Evolutionary conservation across 2,888 invertebrate species (phyloP).

Genomic region (Acronicta alni): DNA sequence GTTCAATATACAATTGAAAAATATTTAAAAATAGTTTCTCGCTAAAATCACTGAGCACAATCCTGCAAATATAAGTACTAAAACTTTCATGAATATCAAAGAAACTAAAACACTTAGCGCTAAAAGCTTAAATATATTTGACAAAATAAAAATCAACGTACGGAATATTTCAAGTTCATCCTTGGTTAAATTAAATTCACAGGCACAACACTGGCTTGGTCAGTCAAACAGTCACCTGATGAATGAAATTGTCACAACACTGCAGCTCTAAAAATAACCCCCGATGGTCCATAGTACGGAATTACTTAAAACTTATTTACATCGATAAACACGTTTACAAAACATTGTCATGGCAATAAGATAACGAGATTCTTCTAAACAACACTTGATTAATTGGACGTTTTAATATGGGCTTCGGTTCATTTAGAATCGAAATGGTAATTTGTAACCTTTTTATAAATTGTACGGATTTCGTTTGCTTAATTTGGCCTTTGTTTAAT

Average conservation of each 20-base stretch:
- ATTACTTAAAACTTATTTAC: constrained; percentile 83
- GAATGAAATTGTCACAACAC: constrained; percentile 70
- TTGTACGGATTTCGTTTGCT: constrained; percentile 4
- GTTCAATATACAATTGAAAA: too few species aligned
- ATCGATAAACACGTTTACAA: constrained; percentile 79
- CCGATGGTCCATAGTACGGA: constrained; percentile 78
- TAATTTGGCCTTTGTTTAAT: constrained; percentile 17
- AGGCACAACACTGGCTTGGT: constrained; percentile 69
- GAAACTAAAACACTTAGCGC: neutral
- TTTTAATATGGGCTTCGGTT: constrained; percentile 16
- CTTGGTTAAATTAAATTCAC: constrained; percentile 56
- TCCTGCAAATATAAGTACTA: too few species aligned
- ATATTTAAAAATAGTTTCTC: too few species aligned
- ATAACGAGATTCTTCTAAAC: constrained; percentile 68
- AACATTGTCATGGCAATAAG: constrained; percentile 74
- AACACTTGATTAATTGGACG: constrained; percentile 56
- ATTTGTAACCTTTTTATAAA: constrained; percentile 18
- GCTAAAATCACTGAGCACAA: neutral
- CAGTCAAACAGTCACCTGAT: constrained; percentile 72
- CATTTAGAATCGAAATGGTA: constrained; percentile 28
- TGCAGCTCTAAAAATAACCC: constrained; percentile 76
- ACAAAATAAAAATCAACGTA: constrained; percentile 62
- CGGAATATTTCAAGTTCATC: constrained; percentile 74
- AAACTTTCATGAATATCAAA: too few species aligned
- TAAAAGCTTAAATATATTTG: neutral